Evolutionary conservation across 37 sponge, comb jelly and placozoan genomes (phyloP).

Genomic region (Corticium candelabrum): DNA sequence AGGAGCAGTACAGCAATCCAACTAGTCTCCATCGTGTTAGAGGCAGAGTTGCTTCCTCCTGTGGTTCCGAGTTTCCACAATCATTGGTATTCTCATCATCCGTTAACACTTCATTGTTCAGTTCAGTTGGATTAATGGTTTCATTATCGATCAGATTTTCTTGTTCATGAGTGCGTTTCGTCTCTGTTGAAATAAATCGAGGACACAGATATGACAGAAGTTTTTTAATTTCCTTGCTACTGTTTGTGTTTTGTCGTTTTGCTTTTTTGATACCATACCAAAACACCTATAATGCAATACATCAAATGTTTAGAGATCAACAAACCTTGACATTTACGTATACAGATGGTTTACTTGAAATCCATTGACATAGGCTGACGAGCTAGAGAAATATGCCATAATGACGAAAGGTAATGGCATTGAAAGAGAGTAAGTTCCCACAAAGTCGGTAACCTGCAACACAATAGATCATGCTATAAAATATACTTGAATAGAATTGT

Average conservation of each 20-base stretch:
- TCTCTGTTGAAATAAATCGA: too few relatives aligned
- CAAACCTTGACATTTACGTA: neutral
- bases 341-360: slow-evolving; percentile 16
- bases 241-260: neutral
- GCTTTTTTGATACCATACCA: neutral
- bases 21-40: neutral
- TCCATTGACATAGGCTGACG: slow-evolving; percentile 21
- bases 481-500: too few relatives aligned
- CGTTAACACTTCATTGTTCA: neutral
- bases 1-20: neutral
- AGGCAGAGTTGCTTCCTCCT: neutral
- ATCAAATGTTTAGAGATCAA: too few relatives aligned
- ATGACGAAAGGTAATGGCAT: slow-evolving; percentile 31
- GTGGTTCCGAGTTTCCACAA: neutral
- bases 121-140: neutral
- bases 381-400: slow-evolving; percentile 39
- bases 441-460: slow-evolving; percentile 35
- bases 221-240: neutral
- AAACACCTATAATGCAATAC: neutral
- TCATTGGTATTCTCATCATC: too few relatives aligned
- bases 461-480: too few relatives aligned
- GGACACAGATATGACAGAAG: neutral
- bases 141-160: neutral
- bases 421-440: slow-evolving; percentile 22
- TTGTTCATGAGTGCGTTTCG: neutral